Percentiles rank a stretch among this genome's conserved stretches.
These are phyloP conservation scores for Hydriomena furcata DNA, from an alignment of 2,888 invertebrate genomes.

Conservation along the genomic window DNA sequence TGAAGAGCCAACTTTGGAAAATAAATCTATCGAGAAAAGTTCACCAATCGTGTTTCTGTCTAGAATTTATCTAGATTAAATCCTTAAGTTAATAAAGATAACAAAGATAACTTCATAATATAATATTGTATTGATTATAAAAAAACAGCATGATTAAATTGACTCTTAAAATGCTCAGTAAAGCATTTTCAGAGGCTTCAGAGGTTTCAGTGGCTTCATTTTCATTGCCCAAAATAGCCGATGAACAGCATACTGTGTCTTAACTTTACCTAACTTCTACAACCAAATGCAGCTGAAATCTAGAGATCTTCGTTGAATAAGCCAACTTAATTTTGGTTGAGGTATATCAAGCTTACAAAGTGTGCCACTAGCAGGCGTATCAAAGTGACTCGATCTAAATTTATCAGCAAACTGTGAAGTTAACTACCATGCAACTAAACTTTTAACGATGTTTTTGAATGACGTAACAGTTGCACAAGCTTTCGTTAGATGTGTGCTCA, in stretches of 20 bases:
- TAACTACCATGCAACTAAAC: slow-evolving; percentile 25
- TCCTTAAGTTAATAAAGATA: too few species aligned
- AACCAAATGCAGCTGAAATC: neutral
- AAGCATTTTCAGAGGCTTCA: too few species aligned
- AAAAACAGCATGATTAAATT: too few species aligned
- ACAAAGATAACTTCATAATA: too few species aligned
- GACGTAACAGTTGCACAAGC: slow-evolving; percentile 27
- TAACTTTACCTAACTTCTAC: neutral
- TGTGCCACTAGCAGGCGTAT: slow-evolving; percentile 18
- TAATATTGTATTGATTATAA: too few species aligned
- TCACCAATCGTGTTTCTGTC: too few species aligned
- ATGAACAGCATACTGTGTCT: neutral
- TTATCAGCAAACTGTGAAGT: slow-evolving; percentile 7
- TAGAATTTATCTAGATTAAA: too few species aligned
- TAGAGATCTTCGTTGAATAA: slow-evolving; percentile 7
- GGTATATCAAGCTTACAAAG: slow-evolving; percentile 9
- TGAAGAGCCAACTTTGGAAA: too few species aligned
- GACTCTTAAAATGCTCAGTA: too few species aligned
- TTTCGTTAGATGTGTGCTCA: slow-evolving; percentile 17
- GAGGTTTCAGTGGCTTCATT: too few species aligned
- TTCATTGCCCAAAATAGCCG: neutral
- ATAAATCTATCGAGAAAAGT: too few species aligned
- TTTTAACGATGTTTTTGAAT: slow-evolving; percentile 35
- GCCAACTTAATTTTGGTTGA: slow-evolving; percentile 4
- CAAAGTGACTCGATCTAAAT: slow-evolving; percentile 8